Conservation (phyloP, 2,888 invertebrate species). For the Atethmia centrago region DNA sequence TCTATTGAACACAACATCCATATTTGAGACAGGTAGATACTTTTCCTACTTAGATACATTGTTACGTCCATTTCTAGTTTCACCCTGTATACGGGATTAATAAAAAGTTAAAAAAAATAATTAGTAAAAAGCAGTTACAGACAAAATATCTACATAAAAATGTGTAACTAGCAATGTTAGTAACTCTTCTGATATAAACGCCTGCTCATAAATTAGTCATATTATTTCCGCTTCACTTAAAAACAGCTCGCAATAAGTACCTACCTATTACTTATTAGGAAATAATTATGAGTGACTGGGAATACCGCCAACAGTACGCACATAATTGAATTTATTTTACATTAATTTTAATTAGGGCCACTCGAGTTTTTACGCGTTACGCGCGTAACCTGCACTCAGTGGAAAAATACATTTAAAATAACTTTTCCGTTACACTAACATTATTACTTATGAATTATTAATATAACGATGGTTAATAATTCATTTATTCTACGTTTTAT, state of each 20-base stretch:
- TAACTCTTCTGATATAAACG: constrained; percentile 45
- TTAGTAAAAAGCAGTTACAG: constrained; percentile 28
- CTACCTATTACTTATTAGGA: constrained; percentile 48
- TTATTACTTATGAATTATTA: constrained; percentile 69
- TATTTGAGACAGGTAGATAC: background rate
- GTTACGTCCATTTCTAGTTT: background rate
- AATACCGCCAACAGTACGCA: constrained; percentile 25
- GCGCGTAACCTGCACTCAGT: constrained; percentile 11
- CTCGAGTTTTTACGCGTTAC: constrained; percentile 22
- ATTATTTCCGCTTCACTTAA: constrained; percentile 52
- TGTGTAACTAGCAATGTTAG: constrained; percentile 29
- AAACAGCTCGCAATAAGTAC: constrained; percentile 27
- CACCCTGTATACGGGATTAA: background rate
- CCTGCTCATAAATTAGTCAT: constrained; percentile 39
- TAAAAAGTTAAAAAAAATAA: constrained; percentile 16
- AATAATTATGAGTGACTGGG: constrained; percentile 37
- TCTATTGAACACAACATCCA: background rate
- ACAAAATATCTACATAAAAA: constrained; percentile 18
- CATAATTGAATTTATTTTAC: constrained; percentile 55
- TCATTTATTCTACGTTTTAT: constrained; percentile 68
- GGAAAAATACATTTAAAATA: constrained; percentile 55
- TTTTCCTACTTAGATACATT: background rate
- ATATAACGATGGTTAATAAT: constrained; percentile 68
- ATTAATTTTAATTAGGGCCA: constrained; percentile 54
- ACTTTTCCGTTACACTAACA: constrained; percentile 64